Percentiles rank a stretch among this genome's conserved stretches.
Evolutionary conservation across 2,797 vertebrate species (phyloP).

Genomic region (Xenops minutus): DNA sequence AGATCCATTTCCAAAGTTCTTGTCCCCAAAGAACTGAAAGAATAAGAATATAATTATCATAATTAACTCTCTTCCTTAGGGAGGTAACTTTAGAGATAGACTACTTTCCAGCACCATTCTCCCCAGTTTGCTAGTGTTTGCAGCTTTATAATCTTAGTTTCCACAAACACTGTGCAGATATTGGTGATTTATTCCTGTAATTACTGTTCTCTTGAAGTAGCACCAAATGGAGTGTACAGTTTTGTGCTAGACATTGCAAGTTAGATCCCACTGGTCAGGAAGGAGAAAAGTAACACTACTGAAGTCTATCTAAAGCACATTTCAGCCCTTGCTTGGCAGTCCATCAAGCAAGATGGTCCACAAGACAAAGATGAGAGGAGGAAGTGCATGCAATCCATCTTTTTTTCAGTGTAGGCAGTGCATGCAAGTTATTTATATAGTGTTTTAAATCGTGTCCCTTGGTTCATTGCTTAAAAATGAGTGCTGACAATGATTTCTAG

Average conservation of each 20-base stretch:
- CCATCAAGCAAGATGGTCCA: background rate
- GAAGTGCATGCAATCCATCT: background rate
- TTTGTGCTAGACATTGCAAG: background rate
- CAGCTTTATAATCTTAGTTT: conserved; percentile 19
- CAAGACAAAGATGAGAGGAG: background rate
- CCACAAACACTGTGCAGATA: background rate
- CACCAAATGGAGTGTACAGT: background rate
- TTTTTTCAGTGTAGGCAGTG: background rate
- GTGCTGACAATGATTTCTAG: background rate
- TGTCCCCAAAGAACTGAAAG: background rate
- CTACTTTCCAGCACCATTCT: background rate
- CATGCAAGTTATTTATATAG: background rate
- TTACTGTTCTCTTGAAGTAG: conserved; percentile 42
- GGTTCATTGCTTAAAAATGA: background rate
- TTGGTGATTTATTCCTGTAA: conserved; percentile 62
- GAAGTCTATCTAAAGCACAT: background rate
- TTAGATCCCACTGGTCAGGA: conserved; percentile 16
- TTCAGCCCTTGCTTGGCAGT: background rate
- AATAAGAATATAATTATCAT: background rate
- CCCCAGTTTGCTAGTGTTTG: background rate
- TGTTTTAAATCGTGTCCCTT: background rate
- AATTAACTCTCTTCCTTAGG: background rate
- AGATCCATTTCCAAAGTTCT: background rate
- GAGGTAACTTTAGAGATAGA: background rate
- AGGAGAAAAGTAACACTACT: background rate